Evolutionary conservation across 2,797 vertebrate species (phyloP).

Genomic region (Staurois parvus): DNA sequence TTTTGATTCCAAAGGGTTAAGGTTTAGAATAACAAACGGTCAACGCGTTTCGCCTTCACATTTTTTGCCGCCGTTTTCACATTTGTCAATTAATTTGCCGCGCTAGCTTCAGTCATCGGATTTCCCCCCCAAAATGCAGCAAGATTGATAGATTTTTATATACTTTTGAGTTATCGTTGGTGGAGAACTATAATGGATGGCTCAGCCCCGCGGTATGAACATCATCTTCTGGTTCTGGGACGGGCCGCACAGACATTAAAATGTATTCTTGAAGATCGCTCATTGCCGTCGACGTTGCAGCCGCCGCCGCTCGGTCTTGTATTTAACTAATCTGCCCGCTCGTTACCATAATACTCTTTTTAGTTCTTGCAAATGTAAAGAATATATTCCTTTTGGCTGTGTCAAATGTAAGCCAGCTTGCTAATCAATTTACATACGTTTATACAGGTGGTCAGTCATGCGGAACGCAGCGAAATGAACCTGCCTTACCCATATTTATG

Average conservation of each 20-base stretch:
- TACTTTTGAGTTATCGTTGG: too few relatives aligned
- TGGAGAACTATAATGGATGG: background rate
- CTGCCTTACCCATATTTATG: constrained; percentile 8
- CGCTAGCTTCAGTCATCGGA: too few relatives aligned
- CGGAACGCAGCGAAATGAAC: constrained; percentile 16
- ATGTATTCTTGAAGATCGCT: constrained; percentile 21
- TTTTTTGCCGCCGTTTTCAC: too few relatives aligned
- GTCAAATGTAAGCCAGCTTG: constrained; percentile 25
- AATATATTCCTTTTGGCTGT: constrained; percentile 50
- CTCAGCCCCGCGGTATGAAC: background rate
- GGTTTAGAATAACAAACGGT: too few relatives aligned
- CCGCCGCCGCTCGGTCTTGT: constrained; percentile 12
- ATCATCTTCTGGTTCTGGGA: background rate
- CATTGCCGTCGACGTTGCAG: constrained; percentile 9
- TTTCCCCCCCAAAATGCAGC: too few relatives aligned
- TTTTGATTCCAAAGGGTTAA: too few relatives aligned
- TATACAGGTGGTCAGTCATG: constrained; percentile 38
- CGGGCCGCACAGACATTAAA: constrained; percentile 21
- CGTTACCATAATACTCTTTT: constrained; percentile 29
- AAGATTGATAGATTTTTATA: too few relatives aligned
- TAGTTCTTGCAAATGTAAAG: constrained; percentile 45
- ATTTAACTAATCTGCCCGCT: constrained; percentile 39
- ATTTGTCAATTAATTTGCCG: background rate
- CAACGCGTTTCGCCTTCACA: too few relatives aligned
- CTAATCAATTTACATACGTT: constrained; percentile 54